phyloP scores from a whole-genome alignment of 2,888 invertebrate species.

The Perizoma affinitatum region DNA sequence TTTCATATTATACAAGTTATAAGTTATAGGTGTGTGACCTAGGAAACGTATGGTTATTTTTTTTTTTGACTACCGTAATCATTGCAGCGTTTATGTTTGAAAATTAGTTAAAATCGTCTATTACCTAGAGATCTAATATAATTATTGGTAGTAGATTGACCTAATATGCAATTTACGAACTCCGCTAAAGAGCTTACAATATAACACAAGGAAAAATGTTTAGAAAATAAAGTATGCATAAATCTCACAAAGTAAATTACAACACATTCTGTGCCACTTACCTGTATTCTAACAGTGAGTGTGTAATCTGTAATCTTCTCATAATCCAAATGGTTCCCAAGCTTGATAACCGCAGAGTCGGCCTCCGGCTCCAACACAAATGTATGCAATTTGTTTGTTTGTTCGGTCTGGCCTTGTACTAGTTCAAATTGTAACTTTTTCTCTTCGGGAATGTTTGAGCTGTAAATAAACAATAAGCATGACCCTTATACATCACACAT shows the following conservation, averaged over 20 bases:
- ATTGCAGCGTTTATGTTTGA: too few species aligned
- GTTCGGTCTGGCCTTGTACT: conserved; percentile 92
- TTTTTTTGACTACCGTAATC: too few species aligned
- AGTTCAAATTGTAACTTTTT: conserved; percentile 91
- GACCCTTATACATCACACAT: conserved; percentile 33
- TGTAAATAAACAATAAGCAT: conserved; percentile 49
- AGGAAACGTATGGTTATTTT: too few species aligned
- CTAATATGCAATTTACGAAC: too few species aligned
- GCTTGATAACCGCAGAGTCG: conserved; percentile 88
- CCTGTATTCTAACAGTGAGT: conserved; percentile 90
- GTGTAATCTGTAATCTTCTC: conserved; percentile 93
- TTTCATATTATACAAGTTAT: too few species aligned
- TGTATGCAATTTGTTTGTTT: conserved; percentile 92
- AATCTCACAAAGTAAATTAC: conserved; percentile 15
- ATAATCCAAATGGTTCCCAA: conserved; percentile 91
- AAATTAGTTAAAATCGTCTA: too few species aligned
- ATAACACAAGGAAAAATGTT: conserved; percentile 8
- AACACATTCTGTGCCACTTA: conserved; percentile 48
- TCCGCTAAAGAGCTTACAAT: too few species aligned
- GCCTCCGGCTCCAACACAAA: conserved; percentile 88
- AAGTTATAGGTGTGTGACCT: too few species aligned
- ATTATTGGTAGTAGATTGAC: too few species aligned
- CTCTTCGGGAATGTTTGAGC: conserved; percentile 90
- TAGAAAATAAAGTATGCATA: conserved; percentile 3
- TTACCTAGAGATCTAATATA: too few species aligned